A percentile compares a stretch with the other conserved stretches of the same genome.
Conservation (phyloP, 1,140 invertebrate genomes). For the Heterodera carotae region DNA sequence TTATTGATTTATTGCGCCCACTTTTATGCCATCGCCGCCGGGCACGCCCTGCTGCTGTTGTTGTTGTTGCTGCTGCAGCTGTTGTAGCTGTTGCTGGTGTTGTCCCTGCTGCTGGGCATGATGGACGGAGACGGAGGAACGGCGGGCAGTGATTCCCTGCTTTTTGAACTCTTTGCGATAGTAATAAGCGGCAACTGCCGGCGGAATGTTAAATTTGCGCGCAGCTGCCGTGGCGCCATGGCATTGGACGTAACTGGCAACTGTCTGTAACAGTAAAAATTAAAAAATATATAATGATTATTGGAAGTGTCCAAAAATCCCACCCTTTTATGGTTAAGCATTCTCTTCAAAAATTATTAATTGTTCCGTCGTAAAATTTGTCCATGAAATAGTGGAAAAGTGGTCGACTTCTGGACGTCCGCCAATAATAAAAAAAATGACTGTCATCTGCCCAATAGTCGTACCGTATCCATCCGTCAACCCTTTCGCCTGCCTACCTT, state of each 20-base stretch:
- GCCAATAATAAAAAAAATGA: too few relatives aligned
- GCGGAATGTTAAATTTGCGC: conserved; percentile 55
- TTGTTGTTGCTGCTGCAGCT: not conserved
- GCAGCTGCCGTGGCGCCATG: conserved; percentile 55
- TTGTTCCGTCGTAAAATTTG: too few relatives aligned
- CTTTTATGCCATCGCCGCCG: conserved; percentile 11
- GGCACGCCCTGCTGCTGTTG: conserved; percentile 5
- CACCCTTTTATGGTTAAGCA: too few relatives aligned
- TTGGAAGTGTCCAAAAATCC: not conserved
- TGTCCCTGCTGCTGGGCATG: conserved; percentile 9
- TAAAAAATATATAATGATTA: too few relatives aligned
- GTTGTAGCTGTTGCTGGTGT: not conserved
- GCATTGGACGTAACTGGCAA: conserved; percentile 49
- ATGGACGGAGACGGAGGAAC: not conserved
- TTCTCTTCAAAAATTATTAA: not conserved
- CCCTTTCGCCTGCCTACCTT: not conserved
- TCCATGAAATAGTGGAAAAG: too few relatives aligned
- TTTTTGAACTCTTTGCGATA: conserved; percentile 48
- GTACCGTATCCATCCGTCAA: not conserved
- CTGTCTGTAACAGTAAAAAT: too few relatives aligned
- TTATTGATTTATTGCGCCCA: not conserved
- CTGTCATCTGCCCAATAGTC: too few relatives aligned
- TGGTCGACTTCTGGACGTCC: too few relatives aligned
- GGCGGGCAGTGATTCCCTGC: conserved; percentile 8
- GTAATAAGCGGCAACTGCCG: conserved; percentile 54